Percentiles rank a stretch among this genome's conserved stretches.
phyloP scores from a whole-genome alignment of 2,113 vertebrate species.

The Kryptolebias marmoratus region DNA sequence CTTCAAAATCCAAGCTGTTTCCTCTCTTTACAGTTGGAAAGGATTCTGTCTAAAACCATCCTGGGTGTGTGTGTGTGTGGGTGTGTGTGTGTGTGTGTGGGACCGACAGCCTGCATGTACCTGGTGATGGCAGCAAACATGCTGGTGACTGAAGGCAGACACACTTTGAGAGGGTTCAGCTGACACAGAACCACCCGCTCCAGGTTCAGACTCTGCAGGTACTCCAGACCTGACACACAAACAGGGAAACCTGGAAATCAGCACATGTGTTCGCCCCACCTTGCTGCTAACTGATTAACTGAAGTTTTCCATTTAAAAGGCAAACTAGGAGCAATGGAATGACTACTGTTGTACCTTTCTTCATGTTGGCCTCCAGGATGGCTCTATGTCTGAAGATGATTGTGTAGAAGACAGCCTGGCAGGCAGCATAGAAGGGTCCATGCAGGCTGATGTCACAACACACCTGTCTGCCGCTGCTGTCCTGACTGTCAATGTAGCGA shows the following conservation, averaged over 20 bases:
- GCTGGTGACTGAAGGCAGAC: slow-evolving; percentile 89
- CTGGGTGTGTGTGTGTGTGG: no score
- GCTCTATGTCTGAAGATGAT: slow-evolving; percentile 90
- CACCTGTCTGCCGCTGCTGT: slow-evolving; percentile 79
- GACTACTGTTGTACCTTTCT: slow-evolving; percentile 81
- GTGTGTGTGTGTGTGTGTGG: no score
- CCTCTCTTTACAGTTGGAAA: no score
- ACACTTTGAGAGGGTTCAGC: slow-evolving; percentile 96
- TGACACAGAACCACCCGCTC: slow-evolving; percentile 95
- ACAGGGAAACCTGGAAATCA: no score
- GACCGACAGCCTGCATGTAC: slow-evolving; percentile 66
- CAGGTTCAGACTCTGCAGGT: slow-evolving; percentile 93
- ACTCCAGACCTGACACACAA: slow-evolving; percentile 83
- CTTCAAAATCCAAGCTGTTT: no score
- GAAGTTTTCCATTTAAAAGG: no score
- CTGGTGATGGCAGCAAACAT: slow-evolving; percentile 95
- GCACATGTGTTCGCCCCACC: no score
- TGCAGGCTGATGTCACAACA: slow-evolving; percentile 93
- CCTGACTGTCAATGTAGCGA: slow-evolving; percentile 90
- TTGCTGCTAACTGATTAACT: no score
- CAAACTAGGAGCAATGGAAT: not conserved
- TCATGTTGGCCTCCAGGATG: slow-evolving; percentile 89
- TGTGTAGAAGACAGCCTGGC: slow-evolving; percentile 93
- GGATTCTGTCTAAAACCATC: no score
- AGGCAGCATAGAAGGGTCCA: slow-evolving; percentile 89